Conservation (phyloP, 2,888 invertebrate genomes). For the Orthosia gothica region DNA sequence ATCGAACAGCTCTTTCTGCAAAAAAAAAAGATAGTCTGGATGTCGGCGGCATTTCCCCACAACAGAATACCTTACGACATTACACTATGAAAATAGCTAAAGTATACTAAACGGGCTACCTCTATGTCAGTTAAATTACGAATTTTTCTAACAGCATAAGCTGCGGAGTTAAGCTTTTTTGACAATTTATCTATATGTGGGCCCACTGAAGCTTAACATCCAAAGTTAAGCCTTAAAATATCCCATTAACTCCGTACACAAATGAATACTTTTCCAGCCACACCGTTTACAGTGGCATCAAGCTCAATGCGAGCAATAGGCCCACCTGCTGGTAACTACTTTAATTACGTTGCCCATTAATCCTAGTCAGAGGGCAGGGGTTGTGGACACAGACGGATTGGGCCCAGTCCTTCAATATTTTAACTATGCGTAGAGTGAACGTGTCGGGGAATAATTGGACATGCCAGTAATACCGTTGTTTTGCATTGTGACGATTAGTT, state of each 20-base stretch:
- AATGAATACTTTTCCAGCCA: conserved; percentile 33
- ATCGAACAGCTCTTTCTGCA: no score
- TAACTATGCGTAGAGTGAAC: conserved; percentile 67
- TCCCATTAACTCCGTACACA: conserved; percentile 35
- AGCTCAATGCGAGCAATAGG: conserved; percentile 66
- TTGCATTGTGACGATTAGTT: conserved; percentile 63
- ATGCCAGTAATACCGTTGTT: conserved; percentile 64
- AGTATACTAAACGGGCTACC: no score
- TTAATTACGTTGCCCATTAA: conserved; percentile 87
- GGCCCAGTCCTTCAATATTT: conserved; percentile 76
- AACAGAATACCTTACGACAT: no score
- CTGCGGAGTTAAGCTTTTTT: no score
- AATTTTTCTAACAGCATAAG: no score
- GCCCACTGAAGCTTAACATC: no score
- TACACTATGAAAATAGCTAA: no score
- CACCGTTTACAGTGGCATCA: conserved; percentile 51
- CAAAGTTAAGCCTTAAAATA: no score
- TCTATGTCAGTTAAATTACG: no score
- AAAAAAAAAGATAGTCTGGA: no score
- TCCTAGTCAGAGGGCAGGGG: conserved; percentile 82
- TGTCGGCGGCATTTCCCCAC: no score
- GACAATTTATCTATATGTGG: no score
- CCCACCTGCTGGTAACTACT: conserved; percentile 86
- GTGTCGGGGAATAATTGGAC: conserved; percentile 63
- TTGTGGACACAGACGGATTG: conserved; percentile 85